Evolutionary conservation across 2,797 vertebrate species (phyloP), one percentile per base, ranked within the genome.

Genomic region (Sphenopsis melanotis): DNA sequence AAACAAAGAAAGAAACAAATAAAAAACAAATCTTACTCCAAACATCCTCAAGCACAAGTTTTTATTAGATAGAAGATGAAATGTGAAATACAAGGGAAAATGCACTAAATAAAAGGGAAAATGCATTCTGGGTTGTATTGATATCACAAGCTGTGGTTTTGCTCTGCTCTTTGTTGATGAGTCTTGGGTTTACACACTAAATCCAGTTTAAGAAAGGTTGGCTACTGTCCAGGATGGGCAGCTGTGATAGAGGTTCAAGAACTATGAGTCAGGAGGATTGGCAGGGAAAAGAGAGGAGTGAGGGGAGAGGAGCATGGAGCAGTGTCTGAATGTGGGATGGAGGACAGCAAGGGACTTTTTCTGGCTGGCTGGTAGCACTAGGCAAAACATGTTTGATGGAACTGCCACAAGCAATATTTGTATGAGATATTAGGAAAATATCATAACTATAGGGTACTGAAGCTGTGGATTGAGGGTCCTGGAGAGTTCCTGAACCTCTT

Each of bases 1-100:
- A 64, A 50, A 0, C n/a, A 57, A 66, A 1, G 29, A 75, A 66
- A 1, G 29, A 75, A 66, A 1, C 24, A 64, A 57, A 15, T 0
- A 27, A 24, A 32, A 39, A 22, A 2, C 12, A 13, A 59, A 42
- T 30, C 7, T 16, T 1, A 65, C 12, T 1, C 4, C 27, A 64
- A 72, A 72, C 5, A 53, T 20, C 23, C 29, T 10, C 29, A 75
- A 60, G 29, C 29, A 76, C 6, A 24, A 21, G 3, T 47, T 93
- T 57, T 42, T 75, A 63, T 55, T 55, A 57, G 10, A n/a, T 32
- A 78, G 27, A 90, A 59, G 15, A 61, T 12, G 2, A 89, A 76
- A 78, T 39, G 4, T 66, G 63, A 74, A 63, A 69, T 60, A 52
- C 16, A 85, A 42, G 18, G 32, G 3, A 5, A 56, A 72, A 46